Evolutionary conservation across 2,888 invertebrate species (phyloP), one percentile per base, ranked within the genome.

Genomic region (Busseola fusca): DNA sequence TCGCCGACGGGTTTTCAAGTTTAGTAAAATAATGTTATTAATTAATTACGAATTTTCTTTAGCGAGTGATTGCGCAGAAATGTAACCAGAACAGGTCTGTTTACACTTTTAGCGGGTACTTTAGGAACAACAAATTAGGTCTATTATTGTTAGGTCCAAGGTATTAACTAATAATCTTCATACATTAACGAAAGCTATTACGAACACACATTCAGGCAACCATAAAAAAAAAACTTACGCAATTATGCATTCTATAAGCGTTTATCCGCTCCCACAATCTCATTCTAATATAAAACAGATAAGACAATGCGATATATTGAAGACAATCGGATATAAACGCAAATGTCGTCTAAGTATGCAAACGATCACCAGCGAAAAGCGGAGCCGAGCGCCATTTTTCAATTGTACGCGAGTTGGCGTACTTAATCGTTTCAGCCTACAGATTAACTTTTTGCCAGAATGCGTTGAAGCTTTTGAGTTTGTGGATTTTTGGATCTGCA

Each of bases 331-430:
- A 81, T 80, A 86, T 81, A 82, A 78, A 84, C 72, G 74, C 59
- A 64, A 85, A 83, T 80, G 77, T 82, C 82, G 72, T 80, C 82
- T 83, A 84, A 87, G 86, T 89, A 90, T 90, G 89, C 87, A 89
- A 90, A 90, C 87, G 84, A 84, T 86, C 83, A 86, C 81, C 71
- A 82, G 81, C 68, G 82, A 86, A 87, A 82, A 68, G 84, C 81
- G 84, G 78, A 76, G 83, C 80, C 75, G 78, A 76, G 69, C 82
- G 85, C 79, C 85, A 89, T 89, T 89, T 89, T 88, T 89, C 89
- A 88, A 85, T 85, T 80, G 79, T 74, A 76, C 87, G 81, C 83
- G 81, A 82, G 81, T 78, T 80, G 81, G 82, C 83, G 83, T 82
- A 82, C 86, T 86, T 88, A 90, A 90, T 88, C 87, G 85, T 67